phyloP scores from a whole-genome alignment of 2,797 vertebrate species.

The Channa striata region DNA sequence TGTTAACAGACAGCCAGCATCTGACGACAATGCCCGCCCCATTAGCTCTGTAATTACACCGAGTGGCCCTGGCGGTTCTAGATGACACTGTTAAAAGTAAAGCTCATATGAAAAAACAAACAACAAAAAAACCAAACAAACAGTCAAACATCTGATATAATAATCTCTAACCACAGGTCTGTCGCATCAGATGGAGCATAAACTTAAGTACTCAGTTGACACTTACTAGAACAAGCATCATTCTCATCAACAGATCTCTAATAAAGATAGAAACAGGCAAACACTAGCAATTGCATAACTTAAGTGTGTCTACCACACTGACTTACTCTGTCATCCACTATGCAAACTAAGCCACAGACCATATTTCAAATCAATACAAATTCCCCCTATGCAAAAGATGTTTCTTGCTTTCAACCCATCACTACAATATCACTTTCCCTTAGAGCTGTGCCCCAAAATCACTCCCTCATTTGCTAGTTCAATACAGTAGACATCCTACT shows the following conservation, averaged over 20 bases:
- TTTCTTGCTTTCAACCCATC: conserved; percentile 12
- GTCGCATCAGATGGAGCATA: conserved; percentile 21
- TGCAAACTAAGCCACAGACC: conserved; percentile 32
- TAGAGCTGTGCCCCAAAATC: background rate
- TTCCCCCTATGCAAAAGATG: background rate
- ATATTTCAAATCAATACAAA: conserved; percentile 31
- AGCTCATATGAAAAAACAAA: conserved; percentile 42
- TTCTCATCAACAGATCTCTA: conserved; percentile 18
- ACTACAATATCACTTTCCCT: background rate
- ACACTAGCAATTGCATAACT: conserved; percentile 59
- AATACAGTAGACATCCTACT: background rate
- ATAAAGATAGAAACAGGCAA: conserved; percentile 41
- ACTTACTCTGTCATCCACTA: conserved; percentile 43
- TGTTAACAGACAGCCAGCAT: conserved; percentile 79
- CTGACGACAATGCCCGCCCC: conserved; percentile 77
- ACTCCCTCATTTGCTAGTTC: background rate
- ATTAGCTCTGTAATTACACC: conserved; percentile 79
- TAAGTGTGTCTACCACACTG: conserved; percentile 18
- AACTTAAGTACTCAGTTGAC: conserved; percentile 52
- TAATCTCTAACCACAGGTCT: conserved; percentile 28
- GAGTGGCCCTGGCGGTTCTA: conserved; percentile 63
- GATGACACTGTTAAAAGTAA: conserved; percentile 57
- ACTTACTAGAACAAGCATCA: background rate
- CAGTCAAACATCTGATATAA: conserved; percentile 41
- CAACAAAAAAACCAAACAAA: too few relatives aligned